Conservation (phyloP, 1,140 invertebrate species). For the Lamellibrachia luymesi region DNA sequence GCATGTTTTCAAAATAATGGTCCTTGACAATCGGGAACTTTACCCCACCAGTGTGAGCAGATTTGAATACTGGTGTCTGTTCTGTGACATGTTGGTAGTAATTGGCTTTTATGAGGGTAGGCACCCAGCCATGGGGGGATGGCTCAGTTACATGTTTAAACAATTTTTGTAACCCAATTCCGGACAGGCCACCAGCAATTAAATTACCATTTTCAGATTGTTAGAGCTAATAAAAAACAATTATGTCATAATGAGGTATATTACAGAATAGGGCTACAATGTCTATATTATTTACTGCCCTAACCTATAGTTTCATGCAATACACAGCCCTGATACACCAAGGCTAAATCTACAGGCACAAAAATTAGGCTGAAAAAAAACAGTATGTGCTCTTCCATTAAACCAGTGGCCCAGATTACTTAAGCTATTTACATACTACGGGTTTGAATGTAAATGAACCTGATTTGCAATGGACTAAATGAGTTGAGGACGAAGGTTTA, state of each 20-base stretch:
- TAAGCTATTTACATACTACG: no score
- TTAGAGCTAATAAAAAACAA: neutral
- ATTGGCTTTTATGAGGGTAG: neutral
- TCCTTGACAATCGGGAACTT: neutral
- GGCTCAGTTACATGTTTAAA: neutral
- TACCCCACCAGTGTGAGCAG: no score
- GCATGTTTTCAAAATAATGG: neutral
- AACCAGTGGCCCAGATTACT: no score
- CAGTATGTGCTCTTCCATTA: no score
- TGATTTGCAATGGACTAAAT: no score
- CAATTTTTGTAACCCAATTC: neutral
- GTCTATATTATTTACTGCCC: neutral
- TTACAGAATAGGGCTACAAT: neutral
- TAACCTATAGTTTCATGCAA: neutral
- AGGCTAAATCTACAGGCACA: neutral
- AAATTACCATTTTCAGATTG: neutral
- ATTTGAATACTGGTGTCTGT: neutral
- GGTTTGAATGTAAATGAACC: no score
- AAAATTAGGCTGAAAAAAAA: neutral
- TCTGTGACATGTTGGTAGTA: neutral
- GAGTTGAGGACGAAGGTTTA: neutral
- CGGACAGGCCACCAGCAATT: neutral
- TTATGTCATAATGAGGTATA: neutral
- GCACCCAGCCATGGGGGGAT: neutral
- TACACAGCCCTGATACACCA: neutral